phyloP scores from a whole-genome alignment of 2,888 invertebrate genomes.

The Macropis europaea region DNA sequence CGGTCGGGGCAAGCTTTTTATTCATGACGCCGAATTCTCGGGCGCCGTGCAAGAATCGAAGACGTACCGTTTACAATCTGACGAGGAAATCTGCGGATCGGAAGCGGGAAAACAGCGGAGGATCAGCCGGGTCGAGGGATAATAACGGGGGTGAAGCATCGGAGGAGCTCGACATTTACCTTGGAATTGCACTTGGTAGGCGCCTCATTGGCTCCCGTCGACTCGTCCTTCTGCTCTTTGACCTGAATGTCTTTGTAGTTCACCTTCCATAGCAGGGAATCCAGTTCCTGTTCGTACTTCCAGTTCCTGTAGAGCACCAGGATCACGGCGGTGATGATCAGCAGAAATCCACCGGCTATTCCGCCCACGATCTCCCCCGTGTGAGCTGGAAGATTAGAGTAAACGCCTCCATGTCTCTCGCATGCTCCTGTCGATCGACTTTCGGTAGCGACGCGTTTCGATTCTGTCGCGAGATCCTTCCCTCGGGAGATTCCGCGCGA shows the following conservation, averaged over 20 bases:
- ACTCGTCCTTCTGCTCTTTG: constrained; percentile 82
- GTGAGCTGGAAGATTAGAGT: constrained; percentile 83
- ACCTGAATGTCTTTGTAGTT: constrained; percentile 94
- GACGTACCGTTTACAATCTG: neutral
- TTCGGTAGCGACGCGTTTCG: neutral
- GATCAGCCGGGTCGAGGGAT: constrained; percentile 7
- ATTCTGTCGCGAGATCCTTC: constrained; percentile 15
- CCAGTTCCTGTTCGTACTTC: constrained; percentile 96
- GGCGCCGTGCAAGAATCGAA: neutral
- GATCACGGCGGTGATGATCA: constrained; percentile 87
- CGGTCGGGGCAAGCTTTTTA: no score
- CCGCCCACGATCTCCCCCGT: constrained; percentile 92
- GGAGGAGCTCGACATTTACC: constrained; percentile 52
- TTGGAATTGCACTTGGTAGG: constrained; percentile 64
- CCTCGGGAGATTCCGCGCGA: neutral
- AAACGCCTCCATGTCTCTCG: neutral
- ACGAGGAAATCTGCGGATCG: neutral
- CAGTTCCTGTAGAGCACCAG: constrained; percentile 93
- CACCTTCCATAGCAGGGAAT: constrained; percentile 96
- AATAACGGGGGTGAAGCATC: neutral
- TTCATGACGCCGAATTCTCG: no score
- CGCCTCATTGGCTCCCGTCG: constrained; percentile 67
- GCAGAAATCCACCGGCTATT: constrained; percentile 88
- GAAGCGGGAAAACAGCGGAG: neutral
- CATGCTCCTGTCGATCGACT: neutral